A percentile compares a stretch with the other conserved stretches of the same genome.
Evolutionary conservation across 2,888 invertebrate genomes (phyloP).

Genomic region (Psylliodes chrysocephalus): DNA sequence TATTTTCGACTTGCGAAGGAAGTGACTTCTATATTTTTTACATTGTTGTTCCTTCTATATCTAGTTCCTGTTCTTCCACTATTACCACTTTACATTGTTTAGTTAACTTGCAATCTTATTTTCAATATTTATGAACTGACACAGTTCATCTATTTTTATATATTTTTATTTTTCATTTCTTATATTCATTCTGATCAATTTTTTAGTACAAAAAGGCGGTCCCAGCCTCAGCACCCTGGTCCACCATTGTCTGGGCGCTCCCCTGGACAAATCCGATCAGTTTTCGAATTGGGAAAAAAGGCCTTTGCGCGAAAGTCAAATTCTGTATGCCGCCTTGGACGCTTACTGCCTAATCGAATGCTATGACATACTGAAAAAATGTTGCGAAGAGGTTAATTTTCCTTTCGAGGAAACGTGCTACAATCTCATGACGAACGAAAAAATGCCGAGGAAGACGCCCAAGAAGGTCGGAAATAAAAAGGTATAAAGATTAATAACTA

Average conservation of each 20-base stretch:
- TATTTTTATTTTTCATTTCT: too few relatives aligned
- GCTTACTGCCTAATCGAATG: slow-evolving; percentile 83
- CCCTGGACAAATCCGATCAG: slow-evolving; percentile 88
- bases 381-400: slow-evolving; percentile 66
- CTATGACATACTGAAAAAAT: slow-evolving; percentile 72
- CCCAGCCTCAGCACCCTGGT: slow-evolving; percentile 80
- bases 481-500: too few relatives aligned
- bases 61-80: too few relatives aligned
- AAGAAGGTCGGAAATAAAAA: slow-evolving; percentile 61
- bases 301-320: slow-evolving; percentile 81
- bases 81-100: too few relatives aligned
- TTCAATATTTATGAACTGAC: too few relatives aligned
- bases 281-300: slow-evolving; percentile 92
- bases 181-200: too few relatives aligned
- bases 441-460: slow-evolving; percentile 60
- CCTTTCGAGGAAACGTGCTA: slow-evolving; percentile 74
- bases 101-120: too few relatives aligned
- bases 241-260: slow-evolving; percentile 78
- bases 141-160: too few relatives aligned
- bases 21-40: too few relatives aligned
- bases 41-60: too few relatives aligned
- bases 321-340: slow-evolving; percentile 88
- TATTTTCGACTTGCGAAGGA: too few relatives aligned
- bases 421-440: slow-evolving; percentile 69
- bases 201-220: slow-evolving; percentile 65